Evolutionary conservation across 2,888 invertebrate species (phyloP).

Genomic region (Aspidiotus destructor): DNA sequence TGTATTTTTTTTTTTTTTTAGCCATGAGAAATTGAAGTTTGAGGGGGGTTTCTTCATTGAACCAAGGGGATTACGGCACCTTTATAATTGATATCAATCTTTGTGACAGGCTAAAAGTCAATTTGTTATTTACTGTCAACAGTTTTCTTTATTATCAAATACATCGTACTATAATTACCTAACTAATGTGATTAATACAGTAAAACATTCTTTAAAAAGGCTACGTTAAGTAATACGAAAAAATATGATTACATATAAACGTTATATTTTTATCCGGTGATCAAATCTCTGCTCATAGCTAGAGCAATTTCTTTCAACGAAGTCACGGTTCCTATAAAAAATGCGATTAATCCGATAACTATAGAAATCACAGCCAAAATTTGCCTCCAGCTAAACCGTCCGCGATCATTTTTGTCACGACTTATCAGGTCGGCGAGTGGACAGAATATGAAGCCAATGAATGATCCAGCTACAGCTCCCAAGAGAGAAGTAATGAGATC

Average conservation of each 20-base stretch:
- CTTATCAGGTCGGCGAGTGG: constrained; percentile 73
- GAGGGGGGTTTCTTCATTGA: too few species aligned
- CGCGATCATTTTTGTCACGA: constrained; percentile 50
- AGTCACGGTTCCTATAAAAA: constrained; percentile 64
- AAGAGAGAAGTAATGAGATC: constrained; percentile 82
- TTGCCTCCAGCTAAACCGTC: constrained; percentile 43
- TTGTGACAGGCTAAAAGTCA: too few species aligned
- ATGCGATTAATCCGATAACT: constrained; percentile 58
- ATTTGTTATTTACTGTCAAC: too few species aligned
- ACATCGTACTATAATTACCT: too few species aligned
- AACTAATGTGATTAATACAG: too few species aligned
- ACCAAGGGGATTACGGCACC: too few species aligned
- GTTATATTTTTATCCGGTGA: neutral
- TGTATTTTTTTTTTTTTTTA: too few species aligned
- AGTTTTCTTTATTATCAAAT: too few species aligned
- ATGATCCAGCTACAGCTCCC: constrained; percentile 80
- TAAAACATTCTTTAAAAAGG: too few species aligned
- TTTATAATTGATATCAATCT: too few species aligned
- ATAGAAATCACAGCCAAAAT: constrained; percentile 56
- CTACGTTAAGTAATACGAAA: too few species aligned
- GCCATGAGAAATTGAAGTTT: too few species aligned
- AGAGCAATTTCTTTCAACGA: constrained; percentile 54
- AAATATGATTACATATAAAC: neutral
- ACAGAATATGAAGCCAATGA: constrained; percentile 78
- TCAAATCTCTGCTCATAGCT: constrained; percentile 43